Percentiles rank a stretch among this genome's conserved stretches.
Conservation (phyloP, 53 echinoderm and acorn worm genomes). For the Stichopus horrens region DNA sequence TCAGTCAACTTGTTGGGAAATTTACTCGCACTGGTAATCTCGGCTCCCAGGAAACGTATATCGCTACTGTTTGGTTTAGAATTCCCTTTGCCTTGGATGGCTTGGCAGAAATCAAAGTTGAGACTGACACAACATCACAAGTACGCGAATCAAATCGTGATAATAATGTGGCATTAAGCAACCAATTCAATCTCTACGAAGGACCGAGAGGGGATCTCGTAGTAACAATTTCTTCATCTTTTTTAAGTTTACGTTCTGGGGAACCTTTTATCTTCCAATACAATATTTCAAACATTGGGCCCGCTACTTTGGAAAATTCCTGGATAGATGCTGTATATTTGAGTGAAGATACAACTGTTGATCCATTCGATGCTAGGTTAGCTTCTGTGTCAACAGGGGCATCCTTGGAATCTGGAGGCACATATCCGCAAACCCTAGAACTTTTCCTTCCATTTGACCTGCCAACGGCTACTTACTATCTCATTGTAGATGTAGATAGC, state of each 20-base stretch:
- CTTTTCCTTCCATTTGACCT: slow-evolving; percentile 29
- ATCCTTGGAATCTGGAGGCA: not conserved
- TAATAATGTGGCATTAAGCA: slow-evolving; percentile 27
- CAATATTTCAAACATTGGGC: slow-evolving; percentile 31
- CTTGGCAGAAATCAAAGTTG: slow-evolving; percentile 20
- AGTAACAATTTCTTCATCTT: not conserved
- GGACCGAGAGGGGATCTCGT: slow-evolving; percentile 31
- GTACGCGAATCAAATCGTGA: slow-evolving; percentile 20
- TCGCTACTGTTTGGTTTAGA: not conserved
- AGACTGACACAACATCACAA: not conserved
- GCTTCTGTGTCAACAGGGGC: not conserved
- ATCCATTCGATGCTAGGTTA: slow-evolving; percentile 36
- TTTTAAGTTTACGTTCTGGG: not conserved
- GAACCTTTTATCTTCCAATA: slow-evolving; percentile 19
- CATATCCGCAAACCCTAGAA: not conserved
- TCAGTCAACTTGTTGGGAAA: not conserved
- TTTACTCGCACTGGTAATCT: slow-evolving; percentile 6
- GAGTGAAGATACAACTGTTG: slow-evolving; percentile 22
- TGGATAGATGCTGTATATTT: slow-evolving; percentile 40
- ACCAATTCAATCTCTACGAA: slow-evolving; percentile 9
- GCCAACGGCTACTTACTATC: slow-evolving; percentile 13
- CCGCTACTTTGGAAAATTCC: not conserved
- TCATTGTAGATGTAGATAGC: slow-evolving; percentile 18
- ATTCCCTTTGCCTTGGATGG: slow-evolving; percentile 24
- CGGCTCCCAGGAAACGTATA: not conserved